These are phyloP conservation scores for Hylyphantes graminicola DNA, from an alignment of 1,140 invertebrate genomes.

Conservation along the genomic window DNA sequence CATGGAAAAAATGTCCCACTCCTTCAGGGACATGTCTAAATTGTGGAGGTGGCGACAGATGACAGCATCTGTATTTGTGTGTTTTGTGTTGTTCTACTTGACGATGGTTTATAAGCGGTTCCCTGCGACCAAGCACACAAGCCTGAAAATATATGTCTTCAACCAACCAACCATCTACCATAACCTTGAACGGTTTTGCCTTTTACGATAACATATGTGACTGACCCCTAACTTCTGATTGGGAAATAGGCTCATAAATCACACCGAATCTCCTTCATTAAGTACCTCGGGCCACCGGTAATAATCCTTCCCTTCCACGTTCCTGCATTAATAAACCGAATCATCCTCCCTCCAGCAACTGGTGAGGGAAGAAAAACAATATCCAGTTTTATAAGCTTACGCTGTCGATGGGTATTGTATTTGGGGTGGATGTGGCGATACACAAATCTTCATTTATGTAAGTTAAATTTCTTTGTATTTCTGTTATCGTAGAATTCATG, in stretches of 20 bases:
- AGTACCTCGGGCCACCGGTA: conserved; percentile 20
- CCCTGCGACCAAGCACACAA: no score
- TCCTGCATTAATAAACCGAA: not conserved
- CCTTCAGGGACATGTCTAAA: no score
- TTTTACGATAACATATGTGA: not conserved
- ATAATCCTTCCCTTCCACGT: conserved; percentile 19
- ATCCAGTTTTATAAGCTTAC: conserved; percentile 22
- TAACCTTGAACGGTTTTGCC: no score
- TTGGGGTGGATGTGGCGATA: conserved; percentile 5
- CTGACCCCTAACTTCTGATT: conserved; percentile 4
- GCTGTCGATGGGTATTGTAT: conserved; percentile 15
- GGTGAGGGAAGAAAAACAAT: conserved; percentile 22
- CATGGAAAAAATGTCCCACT: no score
- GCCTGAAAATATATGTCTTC: no score
- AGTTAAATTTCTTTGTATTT: no score
- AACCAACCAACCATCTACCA: no score
- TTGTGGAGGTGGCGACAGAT: no score
- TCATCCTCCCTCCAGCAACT: conserved; percentile 17
- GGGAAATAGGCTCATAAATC: conserved; percentile 26
- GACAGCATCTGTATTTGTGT: no score
- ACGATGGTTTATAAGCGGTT: no score
- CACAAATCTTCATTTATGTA: conserved; percentile 3
- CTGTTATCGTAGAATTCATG: no score
- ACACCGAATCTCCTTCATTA: conserved; percentile 44
- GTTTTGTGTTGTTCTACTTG: no score